Conservation (phyloP, 1,140 invertebrate genomes). For the Brachionus asplanchnoidis region DNA sequence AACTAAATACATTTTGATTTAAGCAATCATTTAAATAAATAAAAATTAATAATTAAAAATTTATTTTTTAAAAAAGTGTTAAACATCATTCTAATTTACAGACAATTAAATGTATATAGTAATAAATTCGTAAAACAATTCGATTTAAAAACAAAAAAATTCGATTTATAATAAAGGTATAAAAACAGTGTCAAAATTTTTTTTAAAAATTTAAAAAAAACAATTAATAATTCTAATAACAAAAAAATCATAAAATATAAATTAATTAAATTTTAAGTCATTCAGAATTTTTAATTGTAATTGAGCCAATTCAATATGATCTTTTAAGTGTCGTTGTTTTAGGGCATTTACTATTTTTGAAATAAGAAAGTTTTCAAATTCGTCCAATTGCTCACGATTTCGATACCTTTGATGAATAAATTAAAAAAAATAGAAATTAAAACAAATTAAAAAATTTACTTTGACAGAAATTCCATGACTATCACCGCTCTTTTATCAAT, state of each 20-base stretch:
- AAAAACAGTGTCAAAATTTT: neutral
- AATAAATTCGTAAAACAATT: neutral
- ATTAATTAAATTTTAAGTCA: neutral
- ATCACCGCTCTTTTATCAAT: constrained; percentile 19
- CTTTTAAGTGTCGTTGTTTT: constrained; percentile 28
- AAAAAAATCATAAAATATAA: neutral
- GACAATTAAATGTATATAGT: neutral
- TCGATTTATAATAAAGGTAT: neutral
- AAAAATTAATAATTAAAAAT: neutral
- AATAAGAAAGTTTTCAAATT: constrained; percentile 11
- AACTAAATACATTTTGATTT: no score
- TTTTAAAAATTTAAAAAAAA: neutral
- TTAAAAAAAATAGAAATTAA: neutral
- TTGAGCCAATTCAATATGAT: constrained; percentile 41
- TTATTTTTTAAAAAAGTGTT: neutral
- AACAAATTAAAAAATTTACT: neutral
- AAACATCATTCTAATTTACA: neutral
- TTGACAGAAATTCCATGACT: neutral
- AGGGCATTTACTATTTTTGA: neutral
- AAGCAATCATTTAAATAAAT: neutral
- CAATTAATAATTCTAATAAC: constrained; percentile 5
- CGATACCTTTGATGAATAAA: neutral
- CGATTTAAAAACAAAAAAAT: constrained; percentile 10
- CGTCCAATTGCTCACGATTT: constrained; percentile 4
- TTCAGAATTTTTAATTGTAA: constrained; percentile 25